These are phyloP conservation scores for Phaethornis superciliosus DNA, from an alignment of 2,113 vertebrate genomes.

Conservation along the genomic window DNA sequence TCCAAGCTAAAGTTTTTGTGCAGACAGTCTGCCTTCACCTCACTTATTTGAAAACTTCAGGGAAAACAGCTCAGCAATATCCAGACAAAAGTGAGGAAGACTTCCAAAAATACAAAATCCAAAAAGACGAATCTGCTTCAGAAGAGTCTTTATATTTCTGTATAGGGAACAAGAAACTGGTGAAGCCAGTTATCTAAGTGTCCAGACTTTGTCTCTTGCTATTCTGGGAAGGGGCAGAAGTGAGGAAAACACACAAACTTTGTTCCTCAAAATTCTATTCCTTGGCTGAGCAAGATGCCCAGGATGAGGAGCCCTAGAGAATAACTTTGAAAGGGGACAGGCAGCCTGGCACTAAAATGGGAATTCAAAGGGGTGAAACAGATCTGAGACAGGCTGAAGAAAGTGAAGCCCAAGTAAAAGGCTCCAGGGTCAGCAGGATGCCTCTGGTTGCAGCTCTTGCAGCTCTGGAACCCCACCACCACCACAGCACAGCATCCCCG, in stretches of 20 bases:
- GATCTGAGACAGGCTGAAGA: background rate
- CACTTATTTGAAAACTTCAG: background rate
- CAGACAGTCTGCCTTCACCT: background rate
- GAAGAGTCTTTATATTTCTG: background rate
- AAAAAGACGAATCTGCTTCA: background rate
- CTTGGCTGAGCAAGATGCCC: background rate
- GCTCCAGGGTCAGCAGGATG: background rate
- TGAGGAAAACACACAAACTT: accelerated
- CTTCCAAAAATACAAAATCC: background rate
- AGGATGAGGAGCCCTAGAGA: background rate
- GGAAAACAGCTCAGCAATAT: background rate
- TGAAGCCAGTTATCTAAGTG: background rate
- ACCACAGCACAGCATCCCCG: accelerated
- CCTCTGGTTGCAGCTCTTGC: accelerated
- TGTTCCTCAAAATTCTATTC: background rate
- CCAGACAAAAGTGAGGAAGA: background rate
- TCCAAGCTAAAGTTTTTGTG: background rate
- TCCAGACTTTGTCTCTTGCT: background rate
- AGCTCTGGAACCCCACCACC: background rate
- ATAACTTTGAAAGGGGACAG: background rate
- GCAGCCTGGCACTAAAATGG: background rate
- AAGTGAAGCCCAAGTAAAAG: background rate
- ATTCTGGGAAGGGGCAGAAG: background rate
- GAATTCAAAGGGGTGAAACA: accelerated
- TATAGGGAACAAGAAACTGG: background rate